Conservation (phyloP, 2,888 invertebrate genomes). For the Trachelus troglodyta region DNA sequence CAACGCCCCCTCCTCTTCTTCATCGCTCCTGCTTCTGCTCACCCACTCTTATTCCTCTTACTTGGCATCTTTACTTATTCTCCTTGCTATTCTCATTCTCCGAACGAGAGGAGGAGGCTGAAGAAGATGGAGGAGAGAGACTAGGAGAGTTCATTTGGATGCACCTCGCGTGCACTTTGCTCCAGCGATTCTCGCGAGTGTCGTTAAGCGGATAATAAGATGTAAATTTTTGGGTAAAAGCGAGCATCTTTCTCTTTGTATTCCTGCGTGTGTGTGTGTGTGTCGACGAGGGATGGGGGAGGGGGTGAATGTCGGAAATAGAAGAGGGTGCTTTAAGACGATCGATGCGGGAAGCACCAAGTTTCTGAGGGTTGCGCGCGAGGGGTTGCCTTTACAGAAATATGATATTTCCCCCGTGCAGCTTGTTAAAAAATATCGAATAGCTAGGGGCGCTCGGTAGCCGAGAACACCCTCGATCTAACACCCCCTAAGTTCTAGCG, state of each 20-base stretch:
- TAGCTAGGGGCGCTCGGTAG: conserved; percentile 21
- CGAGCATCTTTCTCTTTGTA: too few relatives aligned
- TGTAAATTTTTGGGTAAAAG: conserved; percentile 12
- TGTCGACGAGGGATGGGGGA: not conserved
- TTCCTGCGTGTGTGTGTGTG: too few relatives aligned
- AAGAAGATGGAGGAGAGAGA: too few relatives aligned
- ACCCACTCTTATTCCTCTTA: too few relatives aligned
- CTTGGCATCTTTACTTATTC: too few relatives aligned
- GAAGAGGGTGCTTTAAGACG: conserved; percentile 51
- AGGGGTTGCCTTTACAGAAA: conserved; percentile 50
- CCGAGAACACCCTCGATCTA: not conserved
- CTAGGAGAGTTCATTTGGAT: too few relatives aligned
- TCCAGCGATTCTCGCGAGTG: too few relatives aligned
- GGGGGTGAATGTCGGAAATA: conserved; percentile 41
- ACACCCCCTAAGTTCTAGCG: not conserved
- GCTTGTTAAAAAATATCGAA: conserved; percentile 58
- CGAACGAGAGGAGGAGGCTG: too few relatives aligned
- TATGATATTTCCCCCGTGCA: conserved; percentile 50
- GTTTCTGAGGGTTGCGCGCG: conserved; percentile 6
- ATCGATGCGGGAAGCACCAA: conserved; percentile 40
- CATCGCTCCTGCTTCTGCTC: not conserved
- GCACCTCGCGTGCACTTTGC: too few relatives aligned
- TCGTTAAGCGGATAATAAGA: conserved; percentile 13
- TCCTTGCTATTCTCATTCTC: too few relatives aligned
- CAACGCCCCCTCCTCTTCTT: not conserved